Conservation (phyloP, 1,140 invertebrate species). For the Diuraphis noxia region DNA sequence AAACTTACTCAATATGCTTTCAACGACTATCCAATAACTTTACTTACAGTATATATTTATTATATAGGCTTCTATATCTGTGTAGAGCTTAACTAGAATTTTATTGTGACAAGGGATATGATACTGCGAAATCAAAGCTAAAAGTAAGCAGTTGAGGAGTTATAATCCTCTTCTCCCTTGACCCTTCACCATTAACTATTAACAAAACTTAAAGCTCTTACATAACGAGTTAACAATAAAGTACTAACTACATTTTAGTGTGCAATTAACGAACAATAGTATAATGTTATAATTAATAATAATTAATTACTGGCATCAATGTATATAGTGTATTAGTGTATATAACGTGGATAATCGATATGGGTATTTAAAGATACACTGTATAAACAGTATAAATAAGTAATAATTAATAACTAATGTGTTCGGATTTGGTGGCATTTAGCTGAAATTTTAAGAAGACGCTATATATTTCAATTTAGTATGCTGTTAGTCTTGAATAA, state of each 20-base stretch:
- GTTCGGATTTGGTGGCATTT: not conserved
- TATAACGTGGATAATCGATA: not conserved
- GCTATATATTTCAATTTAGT: no score
- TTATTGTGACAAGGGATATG: not conserved
- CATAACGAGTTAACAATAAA: not conserved
- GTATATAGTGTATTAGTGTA: no score
- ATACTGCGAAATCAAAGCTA: not conserved
- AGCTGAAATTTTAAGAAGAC: not conserved
- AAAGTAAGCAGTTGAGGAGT: not conserved
- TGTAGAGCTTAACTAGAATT: not conserved
- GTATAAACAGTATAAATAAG: not conserved
- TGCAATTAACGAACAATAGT: not conserved
- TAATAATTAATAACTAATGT: no score
- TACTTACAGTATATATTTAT: not conserved
- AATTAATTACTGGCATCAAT: not conserved
- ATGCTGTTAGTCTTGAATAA: no score
- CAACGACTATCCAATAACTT: not conserved
- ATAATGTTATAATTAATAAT: not conserved
- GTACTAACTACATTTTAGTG: not conserved
- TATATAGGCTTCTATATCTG: not conserved
- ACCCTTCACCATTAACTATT: not conserved
- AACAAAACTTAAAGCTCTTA: not conserved
- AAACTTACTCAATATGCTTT: not conserved
- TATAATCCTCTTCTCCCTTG: rapidly evolving
- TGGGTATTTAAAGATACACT: not conserved